Percentiles rank a stretch among this genome's conserved stretches.
Conservation (phyloP, 2,113 vertebrate species). For the Dicentrarchus labrax region DNA sequence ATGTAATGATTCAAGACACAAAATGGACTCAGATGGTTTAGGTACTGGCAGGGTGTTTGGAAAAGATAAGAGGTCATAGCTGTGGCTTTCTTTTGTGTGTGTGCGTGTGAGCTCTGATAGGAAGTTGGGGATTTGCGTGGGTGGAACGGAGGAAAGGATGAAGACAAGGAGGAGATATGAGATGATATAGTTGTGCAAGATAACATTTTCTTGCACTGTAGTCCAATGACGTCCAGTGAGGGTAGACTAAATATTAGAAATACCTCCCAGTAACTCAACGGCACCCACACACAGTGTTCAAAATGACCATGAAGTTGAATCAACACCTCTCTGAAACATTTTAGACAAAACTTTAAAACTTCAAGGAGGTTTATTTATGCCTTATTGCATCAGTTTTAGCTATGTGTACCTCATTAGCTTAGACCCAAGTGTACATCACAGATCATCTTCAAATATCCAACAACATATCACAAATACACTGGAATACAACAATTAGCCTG, state of each 20-base stretch:
- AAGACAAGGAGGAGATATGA: constrained; percentile 15
- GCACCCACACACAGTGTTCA: too few relatives aligned
- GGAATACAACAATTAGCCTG: background rate
- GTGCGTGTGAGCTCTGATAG: constrained; percentile 2
- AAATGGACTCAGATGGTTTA: background rate
- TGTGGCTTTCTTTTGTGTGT: background rate
- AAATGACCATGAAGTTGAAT: background rate
- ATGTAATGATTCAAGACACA: constrained; percentile 3
- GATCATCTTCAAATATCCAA: background rate
- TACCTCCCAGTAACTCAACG: background rate
- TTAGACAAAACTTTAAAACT: too few relatives aligned
- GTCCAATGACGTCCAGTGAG: background rate
- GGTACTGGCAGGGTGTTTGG: constrained; percentile 23
- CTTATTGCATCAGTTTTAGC: background rate
- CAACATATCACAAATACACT: background rate
- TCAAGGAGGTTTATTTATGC: background rate
- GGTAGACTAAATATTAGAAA: background rate
- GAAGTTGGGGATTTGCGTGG: constrained; percentile 21
- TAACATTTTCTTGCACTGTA: background rate
- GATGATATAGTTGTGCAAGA: background rate
- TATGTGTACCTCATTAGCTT: background rate
- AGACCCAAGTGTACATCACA: background rate
- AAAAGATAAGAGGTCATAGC: constrained; percentile 32
- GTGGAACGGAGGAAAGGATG: constrained; percentile 12
- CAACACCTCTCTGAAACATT: background rate